Conservation (phyloP, 2,888 invertebrate genomes). For the Drosophila atripex region DNA sequence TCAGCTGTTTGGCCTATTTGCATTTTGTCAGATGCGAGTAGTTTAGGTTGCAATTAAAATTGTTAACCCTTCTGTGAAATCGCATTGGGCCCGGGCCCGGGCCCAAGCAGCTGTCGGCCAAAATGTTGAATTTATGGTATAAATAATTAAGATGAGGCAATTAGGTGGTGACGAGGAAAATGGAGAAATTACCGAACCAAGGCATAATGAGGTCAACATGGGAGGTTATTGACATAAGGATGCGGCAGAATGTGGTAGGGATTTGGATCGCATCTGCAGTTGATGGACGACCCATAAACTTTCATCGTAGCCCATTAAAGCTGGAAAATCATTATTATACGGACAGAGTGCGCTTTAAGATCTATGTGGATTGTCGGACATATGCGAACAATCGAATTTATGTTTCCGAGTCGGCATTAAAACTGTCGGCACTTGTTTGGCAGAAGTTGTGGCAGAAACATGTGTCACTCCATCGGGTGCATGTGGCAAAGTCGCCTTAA, state of each 20-base stretch:
- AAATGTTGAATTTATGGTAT: slow-evolving; percentile 41
- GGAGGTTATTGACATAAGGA: slow-evolving; percentile 64
- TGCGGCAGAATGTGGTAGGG: neutral
- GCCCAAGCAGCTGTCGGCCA: slow-evolving; percentile 25
- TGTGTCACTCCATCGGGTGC: slow-evolving; percentile 55
- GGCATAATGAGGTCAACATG: slow-evolving; percentile 41
- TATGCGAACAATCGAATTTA: neutral
- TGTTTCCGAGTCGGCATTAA: slow-evolving; percentile 1
- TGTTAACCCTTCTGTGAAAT: slow-evolving; percentile 64
- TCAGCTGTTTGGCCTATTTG: slow-evolving; percentile 53
- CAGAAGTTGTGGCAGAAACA: slow-evolving; percentile 38
- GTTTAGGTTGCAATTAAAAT: slow-evolving; percentile 64
- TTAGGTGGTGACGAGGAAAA: slow-evolving; percentile 35
- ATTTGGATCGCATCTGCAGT: slow-evolving; percentile 48
- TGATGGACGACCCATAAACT: slow-evolving; percentile 66
- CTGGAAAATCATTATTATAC: slow-evolving; percentile 48
- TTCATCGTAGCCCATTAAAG: slow-evolving; percentile 55
- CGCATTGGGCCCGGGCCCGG: slow-evolving; percentile 39
- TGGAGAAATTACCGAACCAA: slow-evolving; percentile 24
- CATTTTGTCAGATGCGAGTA: slow-evolving; percentile 32
- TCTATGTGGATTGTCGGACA: neutral
- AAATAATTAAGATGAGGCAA: slow-evolving; percentile 55
- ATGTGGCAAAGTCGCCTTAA: slow-evolving; percentile 53
- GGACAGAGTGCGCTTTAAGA: neutral
- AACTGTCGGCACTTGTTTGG: slow-evolving; percentile 2